Evolutionary conservation across 53 echinoderm and acorn worm genomes (phyloP).

Genomic region (Holothuria leucospilota): DNA sequence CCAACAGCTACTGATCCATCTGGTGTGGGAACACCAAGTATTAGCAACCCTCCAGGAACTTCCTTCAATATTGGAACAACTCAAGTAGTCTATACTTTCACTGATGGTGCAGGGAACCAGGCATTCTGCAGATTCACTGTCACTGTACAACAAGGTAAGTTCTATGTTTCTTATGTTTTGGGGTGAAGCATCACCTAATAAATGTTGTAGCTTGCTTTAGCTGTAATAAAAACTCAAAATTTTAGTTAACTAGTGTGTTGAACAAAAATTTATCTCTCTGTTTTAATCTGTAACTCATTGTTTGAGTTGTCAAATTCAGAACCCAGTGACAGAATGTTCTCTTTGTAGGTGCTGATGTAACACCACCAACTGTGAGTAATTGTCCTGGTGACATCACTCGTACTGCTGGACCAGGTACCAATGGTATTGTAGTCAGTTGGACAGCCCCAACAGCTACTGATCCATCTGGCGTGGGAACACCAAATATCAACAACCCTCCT

Average conservation of each 20-base stretch:
- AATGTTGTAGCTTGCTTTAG: neutral
- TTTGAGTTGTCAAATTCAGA: too few species aligned
- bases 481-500: neutral
- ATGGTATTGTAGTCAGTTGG: conserved; percentile 10
- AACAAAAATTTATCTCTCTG: neutral
- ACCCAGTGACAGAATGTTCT: too few species aligned
- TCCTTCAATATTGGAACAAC: too few species aligned
- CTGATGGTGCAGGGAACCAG: too few species aligned
- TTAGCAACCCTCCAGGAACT: too few species aligned
- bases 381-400: conserved; percentile 12
- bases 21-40: neutral
- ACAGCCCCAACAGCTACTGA: conserved; percentile 18
- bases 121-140: neutral
- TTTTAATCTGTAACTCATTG: too few species aligned
- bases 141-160: neutral
- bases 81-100: too few species aligned
- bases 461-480: neutral
- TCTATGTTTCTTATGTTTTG: too few species aligned
- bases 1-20: too few species aligned
- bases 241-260: too few species aligned
- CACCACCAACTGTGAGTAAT: neutral
- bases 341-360: neutral
- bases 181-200: too few species aligned
- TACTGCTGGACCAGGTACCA: conserved; percentile 18
- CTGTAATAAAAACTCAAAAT: too few species aligned